Conservation (phyloP, 2,888 invertebrate species). For the Apomyelois bistriatella region DNA sequence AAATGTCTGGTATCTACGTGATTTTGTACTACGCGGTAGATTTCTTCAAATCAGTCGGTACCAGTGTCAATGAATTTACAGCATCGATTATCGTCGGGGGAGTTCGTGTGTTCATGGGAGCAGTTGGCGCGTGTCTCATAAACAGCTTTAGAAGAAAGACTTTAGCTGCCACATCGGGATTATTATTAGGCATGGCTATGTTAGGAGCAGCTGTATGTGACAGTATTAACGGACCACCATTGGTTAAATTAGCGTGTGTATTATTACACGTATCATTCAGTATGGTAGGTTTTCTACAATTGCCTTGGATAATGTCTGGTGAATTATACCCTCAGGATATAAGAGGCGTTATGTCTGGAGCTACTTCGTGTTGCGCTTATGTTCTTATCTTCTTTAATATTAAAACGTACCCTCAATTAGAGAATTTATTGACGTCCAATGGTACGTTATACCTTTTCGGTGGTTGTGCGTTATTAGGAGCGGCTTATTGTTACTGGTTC, state of each 20-base stretch:
- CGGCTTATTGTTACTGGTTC: conserved; percentile 80
- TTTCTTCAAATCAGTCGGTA: conserved; percentile 84
- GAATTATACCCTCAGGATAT: conserved; percentile 85
- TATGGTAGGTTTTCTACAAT: conserved; percentile 86
- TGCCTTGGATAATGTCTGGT: conserved; percentile 88
- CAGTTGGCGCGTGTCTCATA: conserved; percentile 83
- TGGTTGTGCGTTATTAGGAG: conserved; percentile 79
- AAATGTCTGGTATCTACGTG: conserved; percentile 86
- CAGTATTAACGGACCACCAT: conserved; percentile 73
- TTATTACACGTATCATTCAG: conserved; percentile 85
- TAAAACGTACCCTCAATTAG: conserved; percentile 84
- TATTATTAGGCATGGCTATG: conserved; percentile 83
- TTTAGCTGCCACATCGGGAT: conserved; percentile 82
- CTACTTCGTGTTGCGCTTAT: conserved; percentile 85
- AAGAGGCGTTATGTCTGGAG: conserved; percentile 84
- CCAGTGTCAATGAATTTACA: conserved; percentile 83
- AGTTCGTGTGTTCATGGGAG: conserved; percentile 83
- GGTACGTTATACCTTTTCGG: conserved; percentile 83
- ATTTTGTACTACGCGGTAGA: conserved; percentile 86
- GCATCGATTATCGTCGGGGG: conserved; percentile 85
- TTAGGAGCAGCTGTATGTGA: conserved; percentile 82
- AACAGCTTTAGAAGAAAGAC: conserved; percentile 82
- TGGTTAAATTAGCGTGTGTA: conserved; percentile 79
- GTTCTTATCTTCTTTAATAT: conserved; percentile 84
- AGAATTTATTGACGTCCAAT: conserved; percentile 77